Evolutionary conservation across 2,113 vertebrate species (phyloP).

Genomic region (Macrotis lagotis): DNA sequence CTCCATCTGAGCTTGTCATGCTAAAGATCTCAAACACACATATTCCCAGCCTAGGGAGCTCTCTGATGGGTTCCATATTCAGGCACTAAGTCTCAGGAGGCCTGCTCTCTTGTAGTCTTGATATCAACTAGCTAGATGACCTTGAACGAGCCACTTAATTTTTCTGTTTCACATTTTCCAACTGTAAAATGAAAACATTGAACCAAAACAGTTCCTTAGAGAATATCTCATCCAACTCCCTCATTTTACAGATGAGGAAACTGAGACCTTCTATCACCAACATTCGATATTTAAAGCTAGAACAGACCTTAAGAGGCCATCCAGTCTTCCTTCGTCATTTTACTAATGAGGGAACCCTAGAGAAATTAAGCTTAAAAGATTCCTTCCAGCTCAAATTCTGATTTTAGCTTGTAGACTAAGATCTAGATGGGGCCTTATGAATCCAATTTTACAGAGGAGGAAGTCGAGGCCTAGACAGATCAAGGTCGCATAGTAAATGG

Average conservation of each 20-base stretch:
- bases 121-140: neutral
- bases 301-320: neutral
- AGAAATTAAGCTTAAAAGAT: neutral
- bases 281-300: neutral
- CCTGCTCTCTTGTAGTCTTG: neutral
- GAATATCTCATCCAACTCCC: neutral
- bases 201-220: neutral
- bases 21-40: neutral
- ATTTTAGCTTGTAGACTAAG: neutral
- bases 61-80: neutral
- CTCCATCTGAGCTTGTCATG: neutral
- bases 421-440: neutral
- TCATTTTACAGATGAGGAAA: neutral
- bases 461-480: neutral
- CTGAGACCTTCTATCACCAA: neutral
- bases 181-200: constrained; percentile 8
- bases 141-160: neutral
- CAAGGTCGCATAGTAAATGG: no score
- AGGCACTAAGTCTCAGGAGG: constrained; percentile 23
- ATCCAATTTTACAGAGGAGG: no score
- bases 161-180: constrained; percentile 30
- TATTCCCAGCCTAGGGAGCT: neutral
- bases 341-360: neutral
- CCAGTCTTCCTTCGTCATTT: neutral
- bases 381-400: neutral